These are phyloP conservation scores for Aelia acuminata DNA, from an alignment of 2,888 invertebrate species.

Conservation along the genomic window DNA sequence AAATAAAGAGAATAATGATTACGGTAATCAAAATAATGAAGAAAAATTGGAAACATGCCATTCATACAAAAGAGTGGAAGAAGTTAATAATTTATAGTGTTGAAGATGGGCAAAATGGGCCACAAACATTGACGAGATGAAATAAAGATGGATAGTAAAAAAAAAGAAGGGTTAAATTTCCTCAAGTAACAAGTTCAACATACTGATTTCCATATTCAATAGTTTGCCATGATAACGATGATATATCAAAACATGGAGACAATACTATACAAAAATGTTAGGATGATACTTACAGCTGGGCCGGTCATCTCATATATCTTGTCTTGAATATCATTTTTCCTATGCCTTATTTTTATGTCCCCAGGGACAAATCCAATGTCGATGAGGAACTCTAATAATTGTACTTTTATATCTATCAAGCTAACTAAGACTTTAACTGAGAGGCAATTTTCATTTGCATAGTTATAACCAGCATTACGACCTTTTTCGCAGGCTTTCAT, in stretches of 20 bases:
- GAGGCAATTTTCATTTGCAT: constrained; percentile 87
- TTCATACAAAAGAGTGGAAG: no score
- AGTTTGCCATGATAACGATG: no score
- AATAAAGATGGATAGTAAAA: no score
- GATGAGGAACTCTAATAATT: constrained; percentile 81
- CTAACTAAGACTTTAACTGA: constrained; percentile 86
- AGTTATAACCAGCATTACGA: constrained; percentile 80
- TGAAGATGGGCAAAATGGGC: no score
- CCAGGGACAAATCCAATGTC: constrained; percentile 85
- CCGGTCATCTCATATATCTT: constrained; percentile 79
- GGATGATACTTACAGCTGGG: constrained; percentile 70
- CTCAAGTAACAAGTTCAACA: no score
- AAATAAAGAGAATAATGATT: no score
- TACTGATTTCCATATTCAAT: no score
- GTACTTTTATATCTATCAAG: constrained; percentile 89
- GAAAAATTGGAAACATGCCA: no score
- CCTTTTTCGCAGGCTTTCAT: constrained; percentile 77
- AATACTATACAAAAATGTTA: not conserved
- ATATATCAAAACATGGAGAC: constrained; percentile 44
- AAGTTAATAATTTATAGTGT: no score
- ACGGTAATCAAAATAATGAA: no score
- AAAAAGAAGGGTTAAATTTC: no score
- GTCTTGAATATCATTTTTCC: constrained; percentile 73
- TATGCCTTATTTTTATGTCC: constrained; percentile 73
- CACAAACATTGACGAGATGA: no score